Evolutionary conservation across 37 sponge, comb jelly and placozoan species (phyloP), one percentile per base, ranked within the genome.

Genomic region (Beroe forskalii): DNA sequence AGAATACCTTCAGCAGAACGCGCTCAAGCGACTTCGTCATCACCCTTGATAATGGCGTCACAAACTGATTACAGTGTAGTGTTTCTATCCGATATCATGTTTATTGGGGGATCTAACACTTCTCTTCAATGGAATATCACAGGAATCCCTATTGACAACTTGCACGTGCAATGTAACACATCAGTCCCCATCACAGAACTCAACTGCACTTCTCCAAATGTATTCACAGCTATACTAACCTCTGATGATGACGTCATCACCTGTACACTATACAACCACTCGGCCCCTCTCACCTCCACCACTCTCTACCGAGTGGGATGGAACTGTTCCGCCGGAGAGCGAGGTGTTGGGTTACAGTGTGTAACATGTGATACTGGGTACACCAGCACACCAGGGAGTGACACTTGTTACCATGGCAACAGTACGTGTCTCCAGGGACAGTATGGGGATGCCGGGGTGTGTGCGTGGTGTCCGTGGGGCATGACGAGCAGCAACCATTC

Each of bases 341-440:
- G 32, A 33, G 72, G 72, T 32, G 32, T 27, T 1, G 39, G 39
- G 27, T 32, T 32, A 35, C 33, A 69, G 32, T 69, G 72, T 69
- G 1, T 69, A 37, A 14, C 32, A 32, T 69, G 72, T 69, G 33
- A 27, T 17, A 2, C 12, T 8, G 72, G 72, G 9, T 9, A 69
- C 35, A 69, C 72, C 3, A 69, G 72, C 32, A 14, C 32, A 33
- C 12, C 33, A 4, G 72, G 72, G 37, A 69, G 72, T 32, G 32
- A 9, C 38, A 33, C 38, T 20, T 69, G 72, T 69, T 69, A 36
- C 72, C 72, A 69, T 31, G 72, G 72, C 8, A 69, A 69, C 72
- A 69, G 72, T 35, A 36, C 33, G 33, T 69, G 72, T 69, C 33
- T 19, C 32, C 38, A 1, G 17, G 72, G 72, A 36, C 38, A 32